These are phyloP conservation scores for Bos javanicus DNA, from an alignment of 2,113 vertebrate genomes.

Conservation along the genomic window DNA sequence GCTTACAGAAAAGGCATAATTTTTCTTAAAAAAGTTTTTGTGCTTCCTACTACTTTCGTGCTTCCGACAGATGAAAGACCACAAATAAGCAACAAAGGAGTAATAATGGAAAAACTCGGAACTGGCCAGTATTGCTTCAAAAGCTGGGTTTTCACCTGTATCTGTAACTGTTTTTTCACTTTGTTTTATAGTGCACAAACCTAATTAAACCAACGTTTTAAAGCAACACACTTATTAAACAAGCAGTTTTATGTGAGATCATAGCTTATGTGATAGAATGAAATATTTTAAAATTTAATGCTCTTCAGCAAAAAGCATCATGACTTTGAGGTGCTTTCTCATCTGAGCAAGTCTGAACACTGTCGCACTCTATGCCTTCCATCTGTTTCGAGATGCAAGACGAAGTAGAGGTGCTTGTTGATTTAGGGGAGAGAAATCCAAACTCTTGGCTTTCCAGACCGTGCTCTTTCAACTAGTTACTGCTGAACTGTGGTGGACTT, in stretches of 20 bases:
- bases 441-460: background rate
- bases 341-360: background rate
- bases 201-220: background rate
- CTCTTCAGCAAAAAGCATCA: background rate
- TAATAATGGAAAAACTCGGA: background rate
- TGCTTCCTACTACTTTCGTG: background rate
- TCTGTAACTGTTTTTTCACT: background rate
- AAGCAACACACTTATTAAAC: background rate
- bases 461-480: background rate
- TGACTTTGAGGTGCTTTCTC: background rate
- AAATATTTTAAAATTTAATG: background rate
- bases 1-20: background rate
- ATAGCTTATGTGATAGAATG: background rate
- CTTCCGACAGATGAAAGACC: background rate
- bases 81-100: background rate
- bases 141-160: background rate
- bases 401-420: background rate
- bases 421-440: background rate
- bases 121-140: background rate
- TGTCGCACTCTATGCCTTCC: fast-evolving
- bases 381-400: background rate
- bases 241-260: background rate
- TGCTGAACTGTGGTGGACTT: background rate
- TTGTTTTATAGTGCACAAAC: background rate
- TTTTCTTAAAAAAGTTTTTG: background rate